Percentiles rank a stretch among this genome's conserved stretches.
Conservation (phyloP, 2,888 invertebrate species). For the Drosophila tanythrix region DNA sequence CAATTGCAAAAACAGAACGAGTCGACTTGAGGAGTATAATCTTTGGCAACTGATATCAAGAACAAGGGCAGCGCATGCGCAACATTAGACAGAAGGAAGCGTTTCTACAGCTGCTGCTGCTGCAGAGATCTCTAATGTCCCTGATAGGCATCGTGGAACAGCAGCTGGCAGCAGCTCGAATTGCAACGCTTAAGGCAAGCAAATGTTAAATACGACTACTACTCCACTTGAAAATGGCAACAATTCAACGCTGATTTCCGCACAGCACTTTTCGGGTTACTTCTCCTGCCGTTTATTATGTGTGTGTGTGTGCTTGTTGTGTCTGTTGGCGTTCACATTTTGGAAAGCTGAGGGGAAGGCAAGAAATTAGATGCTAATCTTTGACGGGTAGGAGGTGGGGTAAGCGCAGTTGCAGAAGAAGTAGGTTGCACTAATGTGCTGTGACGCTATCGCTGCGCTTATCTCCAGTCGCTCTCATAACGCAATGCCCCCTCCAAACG, state of each 20-base stretch:
- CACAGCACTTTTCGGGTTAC: slow-evolving; percentile 30
- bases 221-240: slow-evolving; percentile 57
- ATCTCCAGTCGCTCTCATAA: slow-evolving; percentile 61
- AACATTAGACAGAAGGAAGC: slow-evolving; percentile 31
- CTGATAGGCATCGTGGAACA: slow-evolving; percentile 40
- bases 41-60: slow-evolving; percentile 19
- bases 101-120: slow-evolving; percentile 3
- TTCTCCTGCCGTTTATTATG: slow-evolving; percentile 7
- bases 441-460: slow-evolving; percentile 61
- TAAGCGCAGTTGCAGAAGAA: slow-evolving; percentile 14
- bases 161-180: slow-evolving; percentile 47
- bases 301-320: background rate
- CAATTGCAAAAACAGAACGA: background rate
- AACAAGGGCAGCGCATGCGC: slow-evolving; percentile 55
- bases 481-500: slow-evolving; percentile 29
- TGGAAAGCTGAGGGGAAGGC: slow-evolving; percentile 1
- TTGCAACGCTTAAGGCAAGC: slow-evolving; percentile 37
- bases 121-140: slow-evolving; percentile 30
- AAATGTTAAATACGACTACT: slow-evolving; percentile 28
- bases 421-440: slow-evolving; percentile 55
- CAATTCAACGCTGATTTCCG: slow-evolving; percentile 56
- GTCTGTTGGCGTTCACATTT: slow-evolving; percentile 29
- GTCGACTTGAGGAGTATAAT: slow-evolving; percentile 1
- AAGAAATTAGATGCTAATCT: slow-evolving; percentile 43
- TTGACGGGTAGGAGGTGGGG: slow-evolving; percentile 12